Base-by-base conservation (phyloP, 2,797 vertebrate genomes). In the Bradypus variegatus region DNA sequence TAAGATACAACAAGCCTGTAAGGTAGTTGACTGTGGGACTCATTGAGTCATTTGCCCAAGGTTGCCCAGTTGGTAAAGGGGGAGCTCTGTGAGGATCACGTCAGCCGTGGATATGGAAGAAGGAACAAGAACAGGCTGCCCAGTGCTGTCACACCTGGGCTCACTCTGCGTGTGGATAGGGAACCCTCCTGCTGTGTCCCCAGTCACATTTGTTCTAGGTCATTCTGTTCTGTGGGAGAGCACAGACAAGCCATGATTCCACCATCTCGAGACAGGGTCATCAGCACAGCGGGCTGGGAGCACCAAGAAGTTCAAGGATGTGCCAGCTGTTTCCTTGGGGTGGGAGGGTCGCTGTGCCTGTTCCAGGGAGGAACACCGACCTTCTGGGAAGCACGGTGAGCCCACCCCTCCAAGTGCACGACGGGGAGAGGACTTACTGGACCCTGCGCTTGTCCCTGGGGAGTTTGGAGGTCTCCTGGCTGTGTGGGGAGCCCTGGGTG, bases 31-130 rank as follows among this genome's bases (percentile, higher is more conserved):
- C 14, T 2, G 48, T 21, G 16, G 81, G 81, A 58, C 25, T 1
- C 13, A 6, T 18, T 0, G 38, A 16, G 13, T 33, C 33, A 21
- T 50, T n/a, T 14, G 76, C 31, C 55, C 67, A 80, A 48, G 73
- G 72, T 58, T 38, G 38, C 50, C 15, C 1, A 18, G 80, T 38
- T 1, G 8, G 38, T 11, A 5, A 27, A 36, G 70, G 12, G 6
- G 21, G 50, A 31, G 25, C 78, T 77, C 81, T 12, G 36, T 41
- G 69, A 62, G 8, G 75, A 80, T 69, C 81, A 53, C n/a, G 1
- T 4, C 33, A 14, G 45, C 38, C 0, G 0, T 6, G 23, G 78
- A 4, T 36, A 16, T 36, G 38, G 48, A 85, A 53, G 62, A 58
- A 72, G 65, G 84, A 72, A 18, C 64, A 60, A 4, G 50, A 58